Evolutionary conservation across 1,140 invertebrate species (phyloP).

Genomic region (Drosophila paulistorum): DNA sequence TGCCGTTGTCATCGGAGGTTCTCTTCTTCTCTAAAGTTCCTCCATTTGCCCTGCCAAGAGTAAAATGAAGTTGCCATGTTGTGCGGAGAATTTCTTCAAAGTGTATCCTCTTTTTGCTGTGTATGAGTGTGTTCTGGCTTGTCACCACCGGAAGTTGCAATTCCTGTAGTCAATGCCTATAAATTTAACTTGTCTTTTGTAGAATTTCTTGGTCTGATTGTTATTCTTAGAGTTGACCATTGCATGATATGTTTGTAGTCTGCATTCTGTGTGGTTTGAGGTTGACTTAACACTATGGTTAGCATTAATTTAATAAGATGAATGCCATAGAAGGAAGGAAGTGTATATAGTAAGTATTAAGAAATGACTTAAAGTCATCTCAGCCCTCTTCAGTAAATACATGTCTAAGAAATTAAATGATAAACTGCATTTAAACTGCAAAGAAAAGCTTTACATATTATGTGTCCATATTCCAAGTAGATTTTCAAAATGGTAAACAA

Average conservation of each 20-base stretch:
- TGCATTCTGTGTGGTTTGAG: constrained; percentile 16
- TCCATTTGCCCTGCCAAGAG: constrained; percentile 32
- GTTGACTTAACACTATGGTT: constrained; percentile 44
- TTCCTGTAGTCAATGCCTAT: constrained; percentile 75
- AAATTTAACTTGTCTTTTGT: constrained; percentile 77
- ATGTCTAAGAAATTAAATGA: neutral
- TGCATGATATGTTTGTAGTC: constrained; percentile 4
- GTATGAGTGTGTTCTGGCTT: constrained; percentile 34
- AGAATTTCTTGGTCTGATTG: constrained; percentile 46
- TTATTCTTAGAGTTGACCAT: constrained; percentile 43
- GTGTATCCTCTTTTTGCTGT: constrained; percentile 9
- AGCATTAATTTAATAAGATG: constrained; percentile 57
- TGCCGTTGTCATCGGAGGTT: constrained; percentile 56
- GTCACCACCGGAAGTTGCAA: constrained; percentile 69
- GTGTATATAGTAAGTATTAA: constrained; percentile 6
- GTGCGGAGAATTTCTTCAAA: constrained; percentile 33
- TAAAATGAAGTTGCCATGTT: constrained; percentile 70
- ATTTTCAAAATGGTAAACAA: too few relatives aligned
- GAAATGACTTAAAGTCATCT: neutral
- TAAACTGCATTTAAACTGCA: too few relatives aligned
- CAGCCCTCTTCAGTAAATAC: too few relatives aligned
- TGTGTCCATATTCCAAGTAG: too few relatives aligned
- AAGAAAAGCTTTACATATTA: too few relatives aligned
- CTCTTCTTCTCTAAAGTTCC: constrained; percentile 67
- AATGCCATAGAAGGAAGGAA: constrained; percentile 32